A percentile compares a stretch with the other conserved stretches of the same genome.
These are phyloP conservation scores for Platynereis dumerilii DNA, from an alignment of 2,888 invertebrate genomes.

Conservation along the genomic window DNA sequence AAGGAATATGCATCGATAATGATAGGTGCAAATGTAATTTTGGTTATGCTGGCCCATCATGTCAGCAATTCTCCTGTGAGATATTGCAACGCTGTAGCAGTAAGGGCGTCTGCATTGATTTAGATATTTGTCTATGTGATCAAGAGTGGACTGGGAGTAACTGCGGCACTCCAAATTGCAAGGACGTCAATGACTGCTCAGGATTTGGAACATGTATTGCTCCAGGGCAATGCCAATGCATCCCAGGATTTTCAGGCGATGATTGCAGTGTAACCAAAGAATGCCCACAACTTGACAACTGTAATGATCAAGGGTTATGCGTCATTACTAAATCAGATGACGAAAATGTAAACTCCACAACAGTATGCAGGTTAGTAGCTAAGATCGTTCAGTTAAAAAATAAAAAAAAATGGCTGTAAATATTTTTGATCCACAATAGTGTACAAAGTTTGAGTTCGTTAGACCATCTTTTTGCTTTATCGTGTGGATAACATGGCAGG, in stretches of 20 bases:
- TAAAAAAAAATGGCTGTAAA: too few species aligned
- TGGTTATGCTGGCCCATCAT: background rate
- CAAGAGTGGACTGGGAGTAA: background rate
- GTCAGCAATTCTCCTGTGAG: conserved; percentile 10
- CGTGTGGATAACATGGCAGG: too few species aligned
- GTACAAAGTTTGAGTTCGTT: too few species aligned
- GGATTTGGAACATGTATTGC: background rate
- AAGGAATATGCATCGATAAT: conserved; percentile 8
- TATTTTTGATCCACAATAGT: too few species aligned
- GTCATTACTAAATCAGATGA: background rate
- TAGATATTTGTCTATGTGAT: conserved; percentile 7
- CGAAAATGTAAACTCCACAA: background rate
- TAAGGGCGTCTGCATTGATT: conserved; percentile 4
- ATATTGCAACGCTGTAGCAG: background rate
- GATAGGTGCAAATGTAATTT: conserved; percentile 8
- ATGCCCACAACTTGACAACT: conserved; percentile 6
- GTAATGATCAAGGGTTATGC: conserved; percentile 6
- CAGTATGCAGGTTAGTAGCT: background rate
- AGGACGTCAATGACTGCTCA: background rate
- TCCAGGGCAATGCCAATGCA: conserved; percentile 9
- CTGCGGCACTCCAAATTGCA: conserved; percentile 5
- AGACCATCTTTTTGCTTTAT: too few species aligned
- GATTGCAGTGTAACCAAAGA: background rate
- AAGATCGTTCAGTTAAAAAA: too few species aligned
- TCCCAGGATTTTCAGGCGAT: background rate